Evolutionary conservation across 2,797 vertebrate genomes (phyloP).

Genomic region (Fratercula arctica): DNA sequence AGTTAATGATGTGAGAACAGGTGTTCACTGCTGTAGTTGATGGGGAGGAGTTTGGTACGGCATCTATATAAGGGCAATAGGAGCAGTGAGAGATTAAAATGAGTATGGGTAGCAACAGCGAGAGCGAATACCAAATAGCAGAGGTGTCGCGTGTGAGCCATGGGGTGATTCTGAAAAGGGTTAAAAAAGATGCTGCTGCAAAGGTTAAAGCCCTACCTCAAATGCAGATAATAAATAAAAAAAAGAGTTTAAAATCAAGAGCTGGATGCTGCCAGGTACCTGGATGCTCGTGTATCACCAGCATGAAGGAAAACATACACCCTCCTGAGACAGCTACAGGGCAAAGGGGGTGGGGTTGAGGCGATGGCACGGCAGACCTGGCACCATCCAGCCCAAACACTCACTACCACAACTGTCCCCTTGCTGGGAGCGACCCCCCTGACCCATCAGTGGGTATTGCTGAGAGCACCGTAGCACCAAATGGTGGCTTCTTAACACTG

Average conservation of each 20-base stretch:
- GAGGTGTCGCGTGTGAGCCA: neutral
- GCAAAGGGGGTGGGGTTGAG: neutral
- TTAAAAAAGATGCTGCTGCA: neutral
- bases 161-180: neutral
- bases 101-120: neutral
- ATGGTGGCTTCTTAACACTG: neutral
- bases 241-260: neutral
- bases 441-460: neutral
- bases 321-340: neutral
- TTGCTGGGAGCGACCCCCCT: neutral
- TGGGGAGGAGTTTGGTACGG: constrained; percentile 16
- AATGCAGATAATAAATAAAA: neutral
- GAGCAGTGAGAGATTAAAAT: neutral
- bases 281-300: neutral
- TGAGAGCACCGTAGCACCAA: neutral
- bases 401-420: neutral
- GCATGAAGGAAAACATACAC: neutral
- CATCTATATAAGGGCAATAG: neutral
- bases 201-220: neutral
- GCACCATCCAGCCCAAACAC: neutral
- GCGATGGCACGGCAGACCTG: neutral
- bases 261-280: neutral
- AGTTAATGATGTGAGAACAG: constrained; percentile 58
- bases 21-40: constrained; percentile 26
- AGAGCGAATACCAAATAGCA: neutral